Base-by-base conservation (phyloP, 2,113 vertebrate species). In the Paracanthobrama guichenoti region DNA sequence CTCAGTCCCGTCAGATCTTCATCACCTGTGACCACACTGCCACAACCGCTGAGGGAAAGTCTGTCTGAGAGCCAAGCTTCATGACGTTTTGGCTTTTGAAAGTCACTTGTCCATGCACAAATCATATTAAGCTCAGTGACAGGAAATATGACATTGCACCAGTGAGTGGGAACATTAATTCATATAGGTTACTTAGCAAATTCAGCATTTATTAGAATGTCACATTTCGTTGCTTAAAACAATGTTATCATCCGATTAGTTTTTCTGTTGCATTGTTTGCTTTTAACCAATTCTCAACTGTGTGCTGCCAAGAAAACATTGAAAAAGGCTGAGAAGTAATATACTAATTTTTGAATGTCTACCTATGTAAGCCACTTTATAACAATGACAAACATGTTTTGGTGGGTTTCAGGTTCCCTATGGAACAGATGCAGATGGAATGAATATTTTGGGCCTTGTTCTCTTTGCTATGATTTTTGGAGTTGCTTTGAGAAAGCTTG, bases 401-500 rank as follows among this genome's bases (percentile, higher is more conserved):
- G 84, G 81, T 88, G 73, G 82, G 87, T 74, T 83, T 0, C 91
- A 99, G 98, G 87, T 99, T 26, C 97, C 97, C 26, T 0, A 94
- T 0, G 96, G 95, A 74, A 95, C 92, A 0, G 97, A 99, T 28
- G 87, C 94, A 0, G 96, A 98, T 84, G 97, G 98, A 12, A 99
- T 99, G 98, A 99, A 99, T 90, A 99, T 99, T 88, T 93, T 99
- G 84, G 98, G 98, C 1, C 92, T 99, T 88, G 97, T 99, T 69
- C 89, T 99, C 35, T 99, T 99, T 0, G 95, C 98, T 53, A 94
- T 99, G 93, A 91, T 97, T 82, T 96, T 99, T 78, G 98, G 98
- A 71, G 97, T 99, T 81, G 98, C 98, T 0, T 91, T 99, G 85
- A 96, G 95, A 88, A 99, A 98, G 85, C 94, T 99, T 22, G 98